phyloP scores from a whole-genome alignment of 1,140 invertebrate species.

The Zaprionus taronus region DNA sequence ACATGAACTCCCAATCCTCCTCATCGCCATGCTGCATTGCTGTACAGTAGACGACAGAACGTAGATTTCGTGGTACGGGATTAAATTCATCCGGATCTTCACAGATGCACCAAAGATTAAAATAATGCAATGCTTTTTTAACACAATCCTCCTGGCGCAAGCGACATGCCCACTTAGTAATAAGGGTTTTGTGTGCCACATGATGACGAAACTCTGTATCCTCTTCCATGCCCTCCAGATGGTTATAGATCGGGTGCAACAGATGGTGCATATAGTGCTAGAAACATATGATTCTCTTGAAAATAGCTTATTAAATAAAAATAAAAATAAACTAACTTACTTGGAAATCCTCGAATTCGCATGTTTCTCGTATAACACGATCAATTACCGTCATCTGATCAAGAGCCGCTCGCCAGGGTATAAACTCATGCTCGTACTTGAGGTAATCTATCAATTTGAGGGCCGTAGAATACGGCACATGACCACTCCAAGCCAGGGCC shows the following conservation, averaged over 20 bases:
- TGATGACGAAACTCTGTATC: conserved; percentile 78
- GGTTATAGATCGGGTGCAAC: conserved; percentile 85
- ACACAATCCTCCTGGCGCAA: conserved; percentile 87
- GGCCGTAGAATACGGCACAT: conserved; percentile 87
- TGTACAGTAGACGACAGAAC: conserved; percentile 90
- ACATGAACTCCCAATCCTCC: conserved; percentile 92
- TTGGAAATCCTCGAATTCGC: conserved; percentile 86
- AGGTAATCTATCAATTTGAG: conserved; percentile 88
- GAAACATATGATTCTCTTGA: background rate
- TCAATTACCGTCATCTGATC: conserved; percentile 86
- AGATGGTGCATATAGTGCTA: conserved; percentile 87
- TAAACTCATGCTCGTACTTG: conserved; percentile 86
- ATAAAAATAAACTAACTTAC: conserved; percentile 47
- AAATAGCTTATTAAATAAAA: background rate
- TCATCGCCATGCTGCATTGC: conserved; percentile 89
- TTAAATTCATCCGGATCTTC: conserved; percentile 86
- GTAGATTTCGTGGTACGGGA: conserved; percentile 90
- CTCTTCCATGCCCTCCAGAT: conserved; percentile 85
- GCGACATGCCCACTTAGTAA: conserved; percentile 87
- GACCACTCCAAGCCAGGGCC: conserved; percentile 88
- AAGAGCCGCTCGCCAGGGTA: conserved; percentile 88
- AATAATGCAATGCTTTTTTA: conserved; percentile 86
- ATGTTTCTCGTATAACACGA: conserved; percentile 85
- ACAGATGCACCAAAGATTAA: conserved; percentile 86
- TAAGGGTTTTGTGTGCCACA: conserved; percentile 86